These are phyloP conservation scores for Egretta garzetta DNA, from an alignment of 2,113 vertebrate genomes.

Conservation along the genomic window DNA sequence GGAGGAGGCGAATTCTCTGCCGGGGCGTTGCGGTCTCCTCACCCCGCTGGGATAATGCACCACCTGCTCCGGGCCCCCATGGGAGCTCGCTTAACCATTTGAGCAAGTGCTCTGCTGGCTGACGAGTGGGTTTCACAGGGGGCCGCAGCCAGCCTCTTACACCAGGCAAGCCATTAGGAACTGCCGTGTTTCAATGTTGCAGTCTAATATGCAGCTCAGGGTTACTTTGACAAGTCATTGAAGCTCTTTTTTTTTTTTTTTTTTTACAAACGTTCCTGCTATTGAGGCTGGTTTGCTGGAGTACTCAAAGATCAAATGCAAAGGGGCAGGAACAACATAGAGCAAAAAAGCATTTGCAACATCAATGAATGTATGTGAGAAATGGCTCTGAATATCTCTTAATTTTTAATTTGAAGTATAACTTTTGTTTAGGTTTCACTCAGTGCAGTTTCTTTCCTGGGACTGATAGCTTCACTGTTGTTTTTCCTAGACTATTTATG, in stretches of 20 bases:
- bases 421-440: not conserved
- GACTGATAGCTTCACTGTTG: not conserved
- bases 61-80: not conserved
- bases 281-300: not conserved
- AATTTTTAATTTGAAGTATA: not conserved
- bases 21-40: not conserved
- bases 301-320: not conserved
- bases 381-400: not conserved
- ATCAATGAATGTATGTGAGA: not conserved
- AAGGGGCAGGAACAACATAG: not conserved
- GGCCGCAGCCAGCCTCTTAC: not conserved
- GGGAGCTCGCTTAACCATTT: not conserved
- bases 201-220: not conserved
- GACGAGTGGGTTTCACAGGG: not conserved
- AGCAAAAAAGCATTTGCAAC: not conserved
- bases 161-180: not conserved
- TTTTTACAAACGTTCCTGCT: not conserved
- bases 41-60: not conserved
- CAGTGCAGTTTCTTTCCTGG: not conserved
- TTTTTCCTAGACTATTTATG: not conserved
- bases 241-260: not conserved
- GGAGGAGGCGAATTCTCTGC: not conserved
- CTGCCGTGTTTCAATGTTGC: rapidly evolving
- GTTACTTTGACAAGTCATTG: not conserved
- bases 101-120: not conserved